Percentiles rank a stretch among this genome's conserved stretches.
These are phyloP conservation scores for Typhlomys cinereus DNA, from an alignment of 2,113 vertebrate species.

Conservation along the genomic window DNA sequence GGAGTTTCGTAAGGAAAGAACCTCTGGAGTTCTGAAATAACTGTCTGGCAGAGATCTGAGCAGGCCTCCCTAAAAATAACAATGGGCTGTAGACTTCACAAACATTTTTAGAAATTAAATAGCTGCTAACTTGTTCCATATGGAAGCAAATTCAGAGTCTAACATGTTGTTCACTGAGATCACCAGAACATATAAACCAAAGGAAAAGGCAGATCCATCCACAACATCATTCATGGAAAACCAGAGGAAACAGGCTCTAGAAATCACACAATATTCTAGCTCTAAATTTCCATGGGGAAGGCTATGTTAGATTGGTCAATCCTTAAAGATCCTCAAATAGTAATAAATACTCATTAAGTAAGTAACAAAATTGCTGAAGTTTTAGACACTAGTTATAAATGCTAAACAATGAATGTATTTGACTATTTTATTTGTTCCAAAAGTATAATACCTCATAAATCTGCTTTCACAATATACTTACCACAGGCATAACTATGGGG, in stretches of 20 bases:
- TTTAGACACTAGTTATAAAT: background rate
- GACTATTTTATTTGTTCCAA: background rate
- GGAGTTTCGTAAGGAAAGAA: slow-evolving; percentile 42
- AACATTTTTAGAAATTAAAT: slow-evolving; percentile 82
- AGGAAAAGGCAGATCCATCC: slow-evolving; percentile 39
- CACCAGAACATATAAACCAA: background rate
- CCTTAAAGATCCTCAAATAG: slow-evolving; percentile 58
- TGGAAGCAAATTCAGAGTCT: slow-evolving; percentile 69
- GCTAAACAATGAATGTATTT: background rate
- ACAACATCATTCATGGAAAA: slow-evolving; percentile 25
- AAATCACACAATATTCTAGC: background rate
- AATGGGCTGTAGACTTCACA: slow-evolving; percentile 74
- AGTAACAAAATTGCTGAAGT: slow-evolving; percentile 44
- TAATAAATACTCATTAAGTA: slow-evolving; percentile 41
- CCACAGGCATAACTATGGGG: background rate
- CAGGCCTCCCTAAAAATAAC: slow-evolving; percentile 77
- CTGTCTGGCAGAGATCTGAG: slow-evolving; percentile 73
- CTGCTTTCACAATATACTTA: background rate
- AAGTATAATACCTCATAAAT: background rate
- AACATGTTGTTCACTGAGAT: slow-evolving; percentile 53
- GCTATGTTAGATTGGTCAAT: background rate
- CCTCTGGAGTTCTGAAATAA: slow-evolving; percentile 69
- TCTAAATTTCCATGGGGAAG: background rate
- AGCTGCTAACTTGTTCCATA: slow-evolving; percentile 80
- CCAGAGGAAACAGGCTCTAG: slow-evolving; percentile 47